These are phyloP conservation scores for Diglossa cyanea DNA, from an alignment of 2,797 vertebrate species.

Conservation along the genomic window DNA sequence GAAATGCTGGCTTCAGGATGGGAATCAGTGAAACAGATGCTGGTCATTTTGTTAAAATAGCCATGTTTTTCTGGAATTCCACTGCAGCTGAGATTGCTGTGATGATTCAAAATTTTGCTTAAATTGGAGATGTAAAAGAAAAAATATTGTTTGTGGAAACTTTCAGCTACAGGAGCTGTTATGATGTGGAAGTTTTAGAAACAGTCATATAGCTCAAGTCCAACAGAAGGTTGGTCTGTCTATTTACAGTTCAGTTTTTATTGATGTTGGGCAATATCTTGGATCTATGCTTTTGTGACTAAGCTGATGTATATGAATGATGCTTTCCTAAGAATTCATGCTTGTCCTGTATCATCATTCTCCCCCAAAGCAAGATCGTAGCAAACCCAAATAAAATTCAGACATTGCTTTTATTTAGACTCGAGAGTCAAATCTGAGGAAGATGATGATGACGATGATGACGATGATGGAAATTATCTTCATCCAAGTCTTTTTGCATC, in stretches of 20 bases:
- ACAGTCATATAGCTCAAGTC: not conserved
- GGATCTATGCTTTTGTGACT: not conserved
- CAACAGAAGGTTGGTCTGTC: not conserved
- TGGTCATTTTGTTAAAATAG: not conserved
- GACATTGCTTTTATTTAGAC: conserved; percentile 49
- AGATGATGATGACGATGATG: conserved; percentile 76
- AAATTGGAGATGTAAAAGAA: not conserved
- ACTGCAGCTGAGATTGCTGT: not conserved
- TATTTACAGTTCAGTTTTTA: not conserved
- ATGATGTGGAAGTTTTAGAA: not conserved
- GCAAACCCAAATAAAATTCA: not conserved
- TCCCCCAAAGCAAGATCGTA: not conserved
- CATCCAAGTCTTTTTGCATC: conserved; percentile 97
- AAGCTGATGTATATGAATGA: not conserved
- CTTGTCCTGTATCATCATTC: not conserved
- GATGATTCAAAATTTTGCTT: not conserved
- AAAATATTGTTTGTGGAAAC: not conserved
- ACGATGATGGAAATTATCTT: conserved; percentile 89
- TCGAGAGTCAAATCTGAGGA: conserved; percentile 47
- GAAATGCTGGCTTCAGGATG: not conserved
- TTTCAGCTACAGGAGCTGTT: not conserved
- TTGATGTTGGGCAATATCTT: not conserved
- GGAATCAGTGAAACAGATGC: not conserved
- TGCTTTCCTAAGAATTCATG: not conserved
- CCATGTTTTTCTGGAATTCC: not conserved